Evolutionary conservation across 2,113 vertebrate species (phyloP), one percentile per base, ranked within the genome.

Genomic region (Trematocara zebra): DNA sequence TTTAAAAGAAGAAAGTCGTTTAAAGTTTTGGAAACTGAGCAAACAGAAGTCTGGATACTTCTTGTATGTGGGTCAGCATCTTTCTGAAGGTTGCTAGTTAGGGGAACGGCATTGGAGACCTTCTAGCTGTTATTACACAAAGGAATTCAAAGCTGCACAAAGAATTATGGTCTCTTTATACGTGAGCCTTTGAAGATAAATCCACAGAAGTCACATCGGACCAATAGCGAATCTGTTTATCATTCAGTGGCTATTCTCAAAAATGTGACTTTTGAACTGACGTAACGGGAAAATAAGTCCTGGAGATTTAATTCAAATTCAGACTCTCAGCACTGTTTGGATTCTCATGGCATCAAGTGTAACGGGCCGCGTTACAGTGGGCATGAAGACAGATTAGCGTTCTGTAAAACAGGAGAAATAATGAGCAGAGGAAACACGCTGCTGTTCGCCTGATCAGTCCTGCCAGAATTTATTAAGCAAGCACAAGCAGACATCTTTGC

Each of bases 231-330:
- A 40, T 67, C 11, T 67, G 35, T 67, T 67, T 40, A 15, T 44
- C 64, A 26, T 72, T 72, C 37, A 26, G 40, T 72, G 67, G 14
- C 40, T 28, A 11, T 28, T 47, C 20, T 26, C 67, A 72, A 47
- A 72, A 72, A 47, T 47, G 20, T 44, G 20, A 72, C 67, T 72
- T 28, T 15, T 47, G 69, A 47, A 44, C 40, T 47, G 23, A 74
- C 1, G 3, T 26, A 44, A 72, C 0, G 0, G 23, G 14, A 47
- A 72, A 72, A 17, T 44, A 47, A 0, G 23, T 17, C 40, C 67
- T 28, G 20, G 0, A 26, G 7, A 44, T 44, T 44, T 10, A 4
- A 44, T 18, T 74, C 14, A 28, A 26, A 74, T 47, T 74, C 12
- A 23, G 8, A 26, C 67, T 44, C 40, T 26, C 67, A 23, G 40